These are phyloP conservation scores for Pristionchus mayeri DNA, from an alignment of 2,888 invertebrate genomes.

Conservation along the genomic window DNA sequence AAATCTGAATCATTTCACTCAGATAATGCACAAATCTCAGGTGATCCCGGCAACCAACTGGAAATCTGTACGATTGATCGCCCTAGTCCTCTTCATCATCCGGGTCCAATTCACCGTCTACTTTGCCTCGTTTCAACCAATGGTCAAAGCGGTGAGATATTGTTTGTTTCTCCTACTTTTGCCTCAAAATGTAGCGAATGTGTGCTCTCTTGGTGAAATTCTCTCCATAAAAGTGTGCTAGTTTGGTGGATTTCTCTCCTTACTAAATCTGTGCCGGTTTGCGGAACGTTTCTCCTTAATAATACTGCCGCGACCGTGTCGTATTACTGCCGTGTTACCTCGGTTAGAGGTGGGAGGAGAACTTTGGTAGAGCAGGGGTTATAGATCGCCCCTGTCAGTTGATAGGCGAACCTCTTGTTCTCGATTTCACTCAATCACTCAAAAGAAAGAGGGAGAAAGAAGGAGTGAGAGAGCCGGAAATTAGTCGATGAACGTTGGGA, in stretches of 20 bases:
- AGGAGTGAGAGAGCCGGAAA: background rate
- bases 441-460: background rate
- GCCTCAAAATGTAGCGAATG: no score
- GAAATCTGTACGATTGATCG: slow-evolving; percentile 50
- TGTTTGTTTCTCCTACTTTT: no score
- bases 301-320: no score
- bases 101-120: slow-evolving; percentile 56
- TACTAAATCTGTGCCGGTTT: no score
- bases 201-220: no score
- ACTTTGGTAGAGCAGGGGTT: slow-evolving; percentile 31
- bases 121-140: slow-evolving; percentile 53
- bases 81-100: slow-evolving; percentile 52
- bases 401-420: background rate
- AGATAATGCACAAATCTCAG: background rate
- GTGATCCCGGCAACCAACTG: slow-evolving; percentile 51
- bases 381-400: slow-evolving; percentile 24
- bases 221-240: no score
- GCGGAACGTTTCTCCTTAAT: no score
- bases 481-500: slow-evolving; percentile 16
- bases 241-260: no score
- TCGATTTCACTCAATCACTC: background rate
- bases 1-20: slow-evolving; percentile 18
- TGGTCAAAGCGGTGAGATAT: slow-evolving; percentile 51
- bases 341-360: background rate
- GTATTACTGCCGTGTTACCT: no score